Evolutionary conservation across 2,113 vertebrate species (phyloP).

Genomic region (Acrocephalus kingi): DNA sequence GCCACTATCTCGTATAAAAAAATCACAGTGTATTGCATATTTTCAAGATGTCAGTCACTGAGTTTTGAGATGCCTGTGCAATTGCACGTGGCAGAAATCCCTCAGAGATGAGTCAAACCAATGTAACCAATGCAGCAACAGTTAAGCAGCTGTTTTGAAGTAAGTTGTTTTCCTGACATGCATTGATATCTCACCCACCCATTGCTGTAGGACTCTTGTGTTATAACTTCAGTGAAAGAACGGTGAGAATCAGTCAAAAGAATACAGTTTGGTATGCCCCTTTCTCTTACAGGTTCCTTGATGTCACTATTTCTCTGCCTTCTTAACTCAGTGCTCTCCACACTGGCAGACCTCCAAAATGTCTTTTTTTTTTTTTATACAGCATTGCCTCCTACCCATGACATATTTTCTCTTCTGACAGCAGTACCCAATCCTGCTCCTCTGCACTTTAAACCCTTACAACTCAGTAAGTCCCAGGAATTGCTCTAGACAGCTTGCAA

Average conservation of each 20-base stretch:
- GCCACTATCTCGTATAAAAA: background rate
- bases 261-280: background rate
- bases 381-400: background rate
- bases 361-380: background rate
- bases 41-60: background rate
- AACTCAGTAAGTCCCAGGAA: background rate
- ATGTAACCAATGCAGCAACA: background rate
- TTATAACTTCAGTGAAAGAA: background rate
- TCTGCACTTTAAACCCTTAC: background rate
- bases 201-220: background rate
- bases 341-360: background rate
- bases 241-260: background rate
- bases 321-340: background rate
- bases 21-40: background rate
- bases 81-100: accelerated
- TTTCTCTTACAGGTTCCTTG: background rate
- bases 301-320: background rate
- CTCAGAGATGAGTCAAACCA: background rate
- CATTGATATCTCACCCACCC: no score
- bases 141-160: background rate
- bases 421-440: background rate
- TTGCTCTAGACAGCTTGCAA: accelerated
- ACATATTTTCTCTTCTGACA: background rate
- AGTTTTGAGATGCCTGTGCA: background rate
- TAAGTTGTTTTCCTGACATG: background rate